Evolutionary conservation across 2,113 vertebrate species (phyloP).

Genomic region (Mormoops blainvillei): DNA sequence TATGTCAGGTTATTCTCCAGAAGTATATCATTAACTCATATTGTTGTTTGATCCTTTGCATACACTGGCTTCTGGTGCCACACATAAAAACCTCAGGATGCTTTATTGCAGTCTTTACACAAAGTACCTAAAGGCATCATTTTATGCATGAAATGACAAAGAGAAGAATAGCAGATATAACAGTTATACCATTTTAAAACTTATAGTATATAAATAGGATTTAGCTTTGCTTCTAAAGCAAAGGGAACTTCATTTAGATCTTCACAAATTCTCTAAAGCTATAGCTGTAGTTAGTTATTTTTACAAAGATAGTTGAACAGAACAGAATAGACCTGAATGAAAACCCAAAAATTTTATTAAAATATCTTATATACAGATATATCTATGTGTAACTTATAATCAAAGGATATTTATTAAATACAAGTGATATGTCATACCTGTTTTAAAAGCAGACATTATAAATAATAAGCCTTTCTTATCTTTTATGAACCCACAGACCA

Average conservation of each 20-base stretch:
- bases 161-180: conserved; percentile 7
- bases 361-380: neutral
- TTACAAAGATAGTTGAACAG: neutral
- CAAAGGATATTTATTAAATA: neutral
- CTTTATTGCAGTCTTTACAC: conserved; percentile 28
- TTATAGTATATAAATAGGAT: neutral
- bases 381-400: neutral
- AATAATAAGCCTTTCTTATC: neutral
- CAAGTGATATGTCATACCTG: neutral
- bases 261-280: neutral
- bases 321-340: neutral
- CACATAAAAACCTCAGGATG: neutral
- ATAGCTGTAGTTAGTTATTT: neutral
- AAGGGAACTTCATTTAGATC: neutral
- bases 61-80: neutral
- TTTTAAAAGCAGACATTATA: neutral
- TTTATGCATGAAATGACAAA: conserved; percentile 54
- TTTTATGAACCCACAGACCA: neutral
- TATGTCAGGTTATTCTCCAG: neutral
- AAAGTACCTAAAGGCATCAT: neutral
- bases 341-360: neutral
- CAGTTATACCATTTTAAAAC: conserved; percentile 12
- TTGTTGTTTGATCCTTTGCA: neutral
- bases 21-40: neutral
- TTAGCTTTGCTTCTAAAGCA: conserved; percentile 42